Evolutionary conservation across 2,113 vertebrate species (phyloP).

Genomic region (Syrrhaptes paradoxus): DNA sequence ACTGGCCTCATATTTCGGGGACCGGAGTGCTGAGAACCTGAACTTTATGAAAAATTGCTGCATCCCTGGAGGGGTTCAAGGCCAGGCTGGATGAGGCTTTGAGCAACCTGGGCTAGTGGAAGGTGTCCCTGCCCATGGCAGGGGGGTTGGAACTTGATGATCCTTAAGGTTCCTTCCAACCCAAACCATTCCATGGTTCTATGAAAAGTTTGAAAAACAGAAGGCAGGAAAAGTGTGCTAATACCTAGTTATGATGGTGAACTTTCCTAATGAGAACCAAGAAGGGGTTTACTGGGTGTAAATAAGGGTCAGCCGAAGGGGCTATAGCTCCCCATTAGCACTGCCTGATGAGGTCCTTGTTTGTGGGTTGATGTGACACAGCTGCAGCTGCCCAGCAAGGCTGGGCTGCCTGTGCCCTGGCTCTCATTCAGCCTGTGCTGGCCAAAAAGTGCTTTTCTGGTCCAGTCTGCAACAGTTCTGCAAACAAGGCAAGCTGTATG

Average conservation of each 20-base stretch:
- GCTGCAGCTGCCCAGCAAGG: background rate
- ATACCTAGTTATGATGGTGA: background rate
- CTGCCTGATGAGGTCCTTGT: background rate
- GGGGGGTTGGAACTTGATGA: no score
- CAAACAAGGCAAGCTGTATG: slow-evolving; percentile 47
- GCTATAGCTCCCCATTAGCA: background rate
- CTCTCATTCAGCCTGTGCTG: background rate
- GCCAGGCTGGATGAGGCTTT: no score
- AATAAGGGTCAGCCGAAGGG: background rate
- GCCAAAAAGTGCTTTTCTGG: background rate
- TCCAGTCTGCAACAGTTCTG: slow-evolving; percentile 6
- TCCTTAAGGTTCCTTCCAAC: no score
- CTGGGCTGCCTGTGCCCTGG: background rate
- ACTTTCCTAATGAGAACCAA: background rate
- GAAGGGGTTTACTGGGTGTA: background rate
- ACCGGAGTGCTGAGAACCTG: background rate
- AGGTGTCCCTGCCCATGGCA: no score
- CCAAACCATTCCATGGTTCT: no score
- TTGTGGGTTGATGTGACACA: background rate
- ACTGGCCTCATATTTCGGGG: background rate
- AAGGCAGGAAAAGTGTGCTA: background rate
- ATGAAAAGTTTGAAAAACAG: background rate
- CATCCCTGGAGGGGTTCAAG: no score
- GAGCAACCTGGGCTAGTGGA: no score
- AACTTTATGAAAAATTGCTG: background rate